Conservation (phyloP, 2,113 vertebrate genomes). For the Leptobrachium leishanense region DNA sequence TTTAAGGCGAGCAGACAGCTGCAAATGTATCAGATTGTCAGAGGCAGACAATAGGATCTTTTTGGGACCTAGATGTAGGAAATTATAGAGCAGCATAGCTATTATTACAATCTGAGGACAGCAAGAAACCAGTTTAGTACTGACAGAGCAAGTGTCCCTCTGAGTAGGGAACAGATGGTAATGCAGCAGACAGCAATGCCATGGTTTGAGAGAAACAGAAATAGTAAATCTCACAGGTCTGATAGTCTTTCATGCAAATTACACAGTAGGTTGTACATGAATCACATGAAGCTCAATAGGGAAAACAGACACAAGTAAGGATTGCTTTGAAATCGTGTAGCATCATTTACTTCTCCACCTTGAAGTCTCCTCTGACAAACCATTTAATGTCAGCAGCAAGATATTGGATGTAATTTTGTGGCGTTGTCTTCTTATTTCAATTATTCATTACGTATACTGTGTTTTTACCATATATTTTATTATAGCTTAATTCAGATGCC, state of each 20-base stretch:
- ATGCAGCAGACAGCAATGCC: constrained; percentile 39
- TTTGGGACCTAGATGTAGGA: constrained; percentile 24
- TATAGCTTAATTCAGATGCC: no score
- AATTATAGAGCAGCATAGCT: constrained; percentile 37
- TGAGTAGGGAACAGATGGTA: constrained; percentile 44
- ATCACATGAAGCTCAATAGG: constrained; percentile 37
- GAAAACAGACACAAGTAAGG: constrained; percentile 28
- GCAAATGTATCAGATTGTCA: constrained; percentile 5
- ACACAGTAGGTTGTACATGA: constrained; percentile 42
- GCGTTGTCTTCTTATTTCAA: constrained; percentile 16
- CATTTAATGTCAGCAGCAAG: constrained; percentile 36
- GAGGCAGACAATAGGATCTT: constrained; percentile 9
- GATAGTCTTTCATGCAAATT: constrained; percentile 45
- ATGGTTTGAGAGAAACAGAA: constrained; percentile 34
- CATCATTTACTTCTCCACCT: constrained; percentile 27
- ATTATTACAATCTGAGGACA: constrained; percentile 43
- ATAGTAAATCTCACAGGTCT: constrained; percentile 31
- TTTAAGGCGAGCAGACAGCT: constrained; percentile 8
- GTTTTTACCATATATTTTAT: neutral
- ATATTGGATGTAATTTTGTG: constrained; percentile 9
- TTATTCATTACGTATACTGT: constrained; percentile 13
- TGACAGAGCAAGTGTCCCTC: constrained; percentile 40
- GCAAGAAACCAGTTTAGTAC: constrained; percentile 26
- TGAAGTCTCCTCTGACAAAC: constrained; percentile 42
- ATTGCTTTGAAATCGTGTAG: constrained; percentile 36